These are phyloP conservation scores for Umimayanthus chanpuru DNA, from an alignment of 92 coral and sea anemone species.

Conservation along the genomic window DNA sequence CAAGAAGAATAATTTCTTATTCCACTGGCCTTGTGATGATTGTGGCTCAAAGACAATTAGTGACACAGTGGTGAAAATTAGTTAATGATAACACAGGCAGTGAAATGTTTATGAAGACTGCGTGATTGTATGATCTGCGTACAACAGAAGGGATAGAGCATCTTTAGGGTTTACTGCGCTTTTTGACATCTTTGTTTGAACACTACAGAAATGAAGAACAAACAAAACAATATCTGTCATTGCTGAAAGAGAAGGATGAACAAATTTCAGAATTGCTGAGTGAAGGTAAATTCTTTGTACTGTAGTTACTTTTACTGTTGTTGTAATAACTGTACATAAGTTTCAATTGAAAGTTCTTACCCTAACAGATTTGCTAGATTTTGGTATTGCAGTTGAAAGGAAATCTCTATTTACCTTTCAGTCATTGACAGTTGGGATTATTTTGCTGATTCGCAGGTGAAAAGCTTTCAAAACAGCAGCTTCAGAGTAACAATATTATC, in stretches of 20 bases:
- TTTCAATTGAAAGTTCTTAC: too few relatives aligned
- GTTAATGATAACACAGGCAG: neutral
- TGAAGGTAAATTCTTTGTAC: conserved; percentile 72
- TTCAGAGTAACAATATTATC: conserved; percentile 87
- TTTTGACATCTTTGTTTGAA: neutral
- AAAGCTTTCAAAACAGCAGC: conserved; percentile 94
- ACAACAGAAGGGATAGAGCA: too few relatives aligned
- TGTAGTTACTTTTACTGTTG: neutral
- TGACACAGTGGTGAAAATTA: neutral
- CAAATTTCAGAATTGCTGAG: conserved; percentile 88
- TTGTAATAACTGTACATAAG: neutral
- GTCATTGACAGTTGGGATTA: neutral
- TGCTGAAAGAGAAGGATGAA: conserved; percentile 87
- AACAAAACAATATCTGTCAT: conserved; percentile 73
- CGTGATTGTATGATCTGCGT: too few relatives aligned
- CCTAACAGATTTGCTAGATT: neutral
- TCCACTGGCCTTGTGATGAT: neutral
- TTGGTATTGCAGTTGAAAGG: neutral
- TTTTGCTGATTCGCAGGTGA: conserved; percentile 65
- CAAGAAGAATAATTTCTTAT: too few relatives aligned
- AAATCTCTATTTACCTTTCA: neutral
- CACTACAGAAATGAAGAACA: conserved; percentile 77
- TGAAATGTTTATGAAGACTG: neutral
- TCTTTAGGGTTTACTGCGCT: neutral
- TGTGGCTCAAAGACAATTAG: neutral